Evolutionary conservation across 2,797 vertebrate genomes (phyloP), one percentile per base, ranked within the genome.

Genomic region (Macropus fuliginosus): DNA sequence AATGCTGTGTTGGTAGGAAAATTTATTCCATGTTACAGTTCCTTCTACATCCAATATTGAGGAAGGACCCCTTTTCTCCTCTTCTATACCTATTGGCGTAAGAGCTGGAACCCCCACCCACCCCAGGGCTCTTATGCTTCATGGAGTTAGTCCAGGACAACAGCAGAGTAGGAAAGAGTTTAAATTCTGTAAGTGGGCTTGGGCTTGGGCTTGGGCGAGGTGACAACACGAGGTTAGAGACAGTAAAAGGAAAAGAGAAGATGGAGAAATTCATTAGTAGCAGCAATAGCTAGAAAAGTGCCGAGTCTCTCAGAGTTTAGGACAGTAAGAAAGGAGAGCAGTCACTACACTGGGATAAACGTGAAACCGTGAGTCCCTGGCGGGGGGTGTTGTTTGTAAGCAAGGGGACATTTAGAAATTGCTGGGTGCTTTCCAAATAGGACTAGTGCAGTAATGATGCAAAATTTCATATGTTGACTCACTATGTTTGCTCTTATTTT

Each of bases 221-320:
- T 3, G 24, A 40, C 8, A 81, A 40, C 18, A 24, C 66, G 21
- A 40, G 0, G n/a, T 24, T 46, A 81, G n/a, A 81, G 66, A 24
- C 18, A 81, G 18, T 46, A 21, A 95, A 40, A 94, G 54, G 21
- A 95, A 92, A 93, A 34, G 9, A 56, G 21, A 31, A 81, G 87
- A 97, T 29, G 28, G 94, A 74, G 66, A 81, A 46, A 90, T 92
- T 91, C 21, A n/a, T 56, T 4, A 87, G 66, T 29, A 12, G 62
- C 89, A 57, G 54, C 52, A 50, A 57, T 93, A 27, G 46, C 50
- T 34, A 87, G 74, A 90, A 57, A 93, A 96, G 91, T 92, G 46
- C 11, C 13, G 10, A 40, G 74, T 28, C 18, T 46, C 66, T 46
- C 66, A 81, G 66, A 81, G n/a, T 18, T 18, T 21, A 81, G n/a